Evolutionary conservation across 1,140 invertebrate genomes (phyloP).

Genomic region (Aradophagus sp.): DNA sequence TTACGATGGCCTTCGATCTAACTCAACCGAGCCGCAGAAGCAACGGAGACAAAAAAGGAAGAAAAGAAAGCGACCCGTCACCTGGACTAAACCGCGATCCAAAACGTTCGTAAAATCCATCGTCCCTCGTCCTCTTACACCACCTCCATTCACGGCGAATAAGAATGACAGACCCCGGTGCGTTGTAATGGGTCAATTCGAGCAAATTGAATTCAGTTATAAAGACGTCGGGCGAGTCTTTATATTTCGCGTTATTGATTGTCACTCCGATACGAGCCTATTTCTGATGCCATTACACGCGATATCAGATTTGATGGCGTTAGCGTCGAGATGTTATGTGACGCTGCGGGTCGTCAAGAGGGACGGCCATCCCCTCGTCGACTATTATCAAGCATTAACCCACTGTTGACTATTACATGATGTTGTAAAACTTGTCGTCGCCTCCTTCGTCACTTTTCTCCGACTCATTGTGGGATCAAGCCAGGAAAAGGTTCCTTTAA

Average conservation of each 20-base stretch:
- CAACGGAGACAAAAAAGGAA: too few species aligned
- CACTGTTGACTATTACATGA: slow-evolving; percentile 62
- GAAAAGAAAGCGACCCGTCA: too few species aligned
- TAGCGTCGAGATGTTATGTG: slow-evolving; percentile 55
- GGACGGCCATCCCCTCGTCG: slow-evolving; percentile 45
- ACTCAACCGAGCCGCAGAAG: too few species aligned
- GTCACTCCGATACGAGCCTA: slow-evolving; percentile 2
- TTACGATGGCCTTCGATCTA: slow-evolving; percentile 3
- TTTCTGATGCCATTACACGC: slow-evolving; percentile 24
- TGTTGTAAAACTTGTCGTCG: slow-evolving; percentile 55
- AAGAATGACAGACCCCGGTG: too few species aligned
- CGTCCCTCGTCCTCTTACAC: too few species aligned
- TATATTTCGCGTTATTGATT: slow-evolving; percentile 24
- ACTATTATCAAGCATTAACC: slow-evolving; percentile 65
- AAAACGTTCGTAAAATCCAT: too few species aligned
- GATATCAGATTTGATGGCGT: slow-evolving; percentile 63
- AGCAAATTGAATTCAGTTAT: slow-evolving; percentile 4
- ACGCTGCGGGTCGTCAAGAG: slow-evolving; percentile 58
- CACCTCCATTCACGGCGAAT: not conserved
- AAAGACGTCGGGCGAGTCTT: slow-evolving; percentile 4
- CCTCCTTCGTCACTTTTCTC: slow-evolving; percentile 3
- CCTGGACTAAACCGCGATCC: too few species aligned
- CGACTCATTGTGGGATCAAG: slow-evolving; percentile 6
- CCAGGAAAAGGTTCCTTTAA: too few species aligned
- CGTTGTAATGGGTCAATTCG: slow-evolving; percentile 2